A percentile compares a stretch with the other conserved stretches of the same genome.
These are phyloP conservation scores for Borostomias antarcticus DNA, from an alignment of 2,797 vertebrate genomes.

Conservation along the genomic window DNA sequence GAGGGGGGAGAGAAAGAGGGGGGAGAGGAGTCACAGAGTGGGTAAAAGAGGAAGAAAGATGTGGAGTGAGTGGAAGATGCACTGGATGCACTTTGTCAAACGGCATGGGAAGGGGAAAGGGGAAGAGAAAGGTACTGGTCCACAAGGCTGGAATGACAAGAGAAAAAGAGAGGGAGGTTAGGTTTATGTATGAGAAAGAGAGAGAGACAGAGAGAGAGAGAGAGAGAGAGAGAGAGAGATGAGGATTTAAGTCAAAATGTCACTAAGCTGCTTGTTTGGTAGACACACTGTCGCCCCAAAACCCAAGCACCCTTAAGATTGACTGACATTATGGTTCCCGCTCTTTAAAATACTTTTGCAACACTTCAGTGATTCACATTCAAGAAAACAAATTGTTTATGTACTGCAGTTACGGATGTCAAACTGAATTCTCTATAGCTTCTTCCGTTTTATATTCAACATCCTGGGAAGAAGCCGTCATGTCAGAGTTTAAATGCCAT, in stretches of 20 bases:
- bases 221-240: slow-evolving; percentile 29
- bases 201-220: neutral
- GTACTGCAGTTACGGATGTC: no score
- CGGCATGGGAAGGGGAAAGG: neutral
- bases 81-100: neutral
- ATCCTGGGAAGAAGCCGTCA: no score
- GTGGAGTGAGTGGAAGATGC: slow-evolving; percentile 4
- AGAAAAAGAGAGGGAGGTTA: neutral
- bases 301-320: slow-evolving; percentile 18
- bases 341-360: slow-evolving; percentile 49
- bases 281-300: neutral
- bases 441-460: no score
- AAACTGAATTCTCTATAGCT: no score
- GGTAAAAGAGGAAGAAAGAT: slow-evolving; percentile 7
- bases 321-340: slow-evolving; percentile 53
- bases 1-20: slow-evolving; percentile 16
- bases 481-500: no score
- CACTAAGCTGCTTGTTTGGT: slow-evolving; percentile 61
- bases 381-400: slow-evolving; percentile 39
- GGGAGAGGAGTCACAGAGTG: slow-evolving; percentile 21
- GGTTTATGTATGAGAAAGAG: neutral
- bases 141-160: neutral
- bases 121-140: slow-evolving; percentile 25
- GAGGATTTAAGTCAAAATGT: slow-evolving; percentile 52
- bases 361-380: slow-evolving; percentile 56